Percentiles rank a stretch among this genome's conserved stretches.
These are phyloP conservation scores for Tetramorium simillimum DNA, from an alignment of 1,140 invertebrate genomes.

Conservation along the genomic window DNA sequence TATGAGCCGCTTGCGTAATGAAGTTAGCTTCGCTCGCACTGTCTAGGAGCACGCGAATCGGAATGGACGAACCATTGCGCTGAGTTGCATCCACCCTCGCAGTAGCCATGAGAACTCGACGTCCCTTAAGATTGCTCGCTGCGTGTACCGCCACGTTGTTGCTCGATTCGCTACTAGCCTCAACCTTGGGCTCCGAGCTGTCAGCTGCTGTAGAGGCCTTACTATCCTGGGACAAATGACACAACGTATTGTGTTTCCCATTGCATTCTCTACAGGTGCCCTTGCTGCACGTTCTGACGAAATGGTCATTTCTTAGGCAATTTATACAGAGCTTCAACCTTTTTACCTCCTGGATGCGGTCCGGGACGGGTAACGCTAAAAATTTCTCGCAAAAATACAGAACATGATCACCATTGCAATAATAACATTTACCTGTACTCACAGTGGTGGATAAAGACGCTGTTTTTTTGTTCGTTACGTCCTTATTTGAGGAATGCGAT, in stretches of 20 bases:
- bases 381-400: conserved; percentile 5
- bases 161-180: not conserved
- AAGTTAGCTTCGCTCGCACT: not conserved
- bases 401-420: not conserved
- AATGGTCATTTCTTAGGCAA: not conserved
- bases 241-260: not conserved
- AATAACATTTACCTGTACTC: not conserved
- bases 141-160: not conserved
- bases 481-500: not conserved
- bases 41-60: not conserved
- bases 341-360: not conserved
- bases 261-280: not conserved
- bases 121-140: not conserved
- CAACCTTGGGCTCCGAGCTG: not conserved
- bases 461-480: not conserved
- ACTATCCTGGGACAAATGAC: too few species aligned
- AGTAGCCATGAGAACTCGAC: not conserved
- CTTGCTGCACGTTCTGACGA: not conserved
- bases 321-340: not conserved
- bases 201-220: too few species aligned
- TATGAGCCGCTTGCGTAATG: not conserved
- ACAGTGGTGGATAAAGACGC: too few species aligned
- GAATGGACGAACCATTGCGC: not conserved
- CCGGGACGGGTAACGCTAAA: not conserved
- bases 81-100: not conserved